A percentile compares a stretch with the other conserved stretches of the same genome.
These are phyloP conservation scores for Pinna nobilis DNA, from an alignment of 1,140 invertebrate species.

Conservation along the genomic window DNA sequence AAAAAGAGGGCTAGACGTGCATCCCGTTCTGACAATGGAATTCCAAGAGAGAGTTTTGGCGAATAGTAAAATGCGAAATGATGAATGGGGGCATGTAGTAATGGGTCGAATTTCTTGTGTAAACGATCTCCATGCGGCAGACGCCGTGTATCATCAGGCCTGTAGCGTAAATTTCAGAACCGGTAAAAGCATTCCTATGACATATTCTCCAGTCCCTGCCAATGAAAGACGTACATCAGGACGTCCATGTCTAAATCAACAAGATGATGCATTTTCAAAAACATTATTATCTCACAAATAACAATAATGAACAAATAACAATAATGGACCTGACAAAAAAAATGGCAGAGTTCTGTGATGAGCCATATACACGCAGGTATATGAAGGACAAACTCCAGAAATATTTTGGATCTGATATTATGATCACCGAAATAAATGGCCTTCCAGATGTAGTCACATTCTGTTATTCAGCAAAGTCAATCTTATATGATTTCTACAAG, in stretches of 20 bases:
- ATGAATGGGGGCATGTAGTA: constrained; percentile 30
- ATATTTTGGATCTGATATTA: background rate
- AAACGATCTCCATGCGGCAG: constrained; percentile 33
- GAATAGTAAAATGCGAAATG: constrained; percentile 18
- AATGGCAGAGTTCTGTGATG: constrained; percentile 31
- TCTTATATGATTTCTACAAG: constrained; percentile 2
- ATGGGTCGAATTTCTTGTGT: constrained; percentile 2
- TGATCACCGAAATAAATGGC: background rate
- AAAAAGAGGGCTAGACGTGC: constrained; percentile 13
- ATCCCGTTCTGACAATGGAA: constrained; percentile 30
- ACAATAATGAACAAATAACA: constrained; percentile 40
- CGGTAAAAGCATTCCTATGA: constrained; percentile 4
- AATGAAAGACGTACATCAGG: constrained; percentile 2
- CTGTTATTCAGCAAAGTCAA: background rate
- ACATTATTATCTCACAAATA: constrained; percentile 18
- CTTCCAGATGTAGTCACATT: background rate
- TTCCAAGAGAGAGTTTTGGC: constrained; percentile 29
- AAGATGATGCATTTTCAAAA: constrained; percentile 17
- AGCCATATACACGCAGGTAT: background rate
- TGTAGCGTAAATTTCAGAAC: constrained; percentile 41
- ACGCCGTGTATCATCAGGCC: constrained; percentile 34
- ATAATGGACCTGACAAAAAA: constrained; percentile 32
- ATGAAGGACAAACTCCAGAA: background rate
- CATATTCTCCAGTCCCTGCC: background rate
- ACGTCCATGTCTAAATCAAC: background rate